Conservation (phyloP, 2,113 vertebrate genomes). For the Apodemus speciosus region DNA sequence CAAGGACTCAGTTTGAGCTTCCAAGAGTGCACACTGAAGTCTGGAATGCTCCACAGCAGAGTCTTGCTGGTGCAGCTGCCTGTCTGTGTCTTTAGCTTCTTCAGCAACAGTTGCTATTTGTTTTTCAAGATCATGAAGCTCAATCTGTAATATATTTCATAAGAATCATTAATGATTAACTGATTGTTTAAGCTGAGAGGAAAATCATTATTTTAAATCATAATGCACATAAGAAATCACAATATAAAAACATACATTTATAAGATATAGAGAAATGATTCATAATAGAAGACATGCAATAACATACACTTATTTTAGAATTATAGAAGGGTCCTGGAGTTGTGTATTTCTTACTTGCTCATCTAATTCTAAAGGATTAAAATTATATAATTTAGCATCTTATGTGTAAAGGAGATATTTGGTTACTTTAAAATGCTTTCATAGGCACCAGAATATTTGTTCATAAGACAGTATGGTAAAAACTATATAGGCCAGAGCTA, state of each 20-base stretch:
- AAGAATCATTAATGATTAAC: conserved; percentile 60
- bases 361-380: conserved; percentile 54
- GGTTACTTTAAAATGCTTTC: conserved; percentile 41
- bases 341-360: conserved; percentile 53
- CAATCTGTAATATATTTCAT: conserved; percentile 82
- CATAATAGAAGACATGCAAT: conserved; percentile 39
- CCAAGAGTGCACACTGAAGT: conserved; percentile 79
- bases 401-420: background rate
- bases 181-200: conserved; percentile 53
- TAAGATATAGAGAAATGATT: conserved; percentile 48
- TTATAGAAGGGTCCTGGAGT: background rate
- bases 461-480: conserved; percentile 39
- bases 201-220: conserved; percentile 59
- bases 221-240: conserved; percentile 45
- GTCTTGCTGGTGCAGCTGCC: conserved; percentile 82
- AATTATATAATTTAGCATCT: conserved; percentile 46
- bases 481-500: conserved; percentile 5
- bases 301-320: conserved; percentile 53
- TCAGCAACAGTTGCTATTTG: conserved; percentile 78
- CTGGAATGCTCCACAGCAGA: conserved; percentile 78
- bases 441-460: background rate
- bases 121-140: conserved; percentile 82
- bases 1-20: conserved; percentile 79
- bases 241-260: conserved; percentile 57
- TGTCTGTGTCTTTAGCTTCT: conserved; percentile 83